phyloP scores from a whole-genome alignment of 1,140 invertebrate species.

The Heliconius congener region DNA sequence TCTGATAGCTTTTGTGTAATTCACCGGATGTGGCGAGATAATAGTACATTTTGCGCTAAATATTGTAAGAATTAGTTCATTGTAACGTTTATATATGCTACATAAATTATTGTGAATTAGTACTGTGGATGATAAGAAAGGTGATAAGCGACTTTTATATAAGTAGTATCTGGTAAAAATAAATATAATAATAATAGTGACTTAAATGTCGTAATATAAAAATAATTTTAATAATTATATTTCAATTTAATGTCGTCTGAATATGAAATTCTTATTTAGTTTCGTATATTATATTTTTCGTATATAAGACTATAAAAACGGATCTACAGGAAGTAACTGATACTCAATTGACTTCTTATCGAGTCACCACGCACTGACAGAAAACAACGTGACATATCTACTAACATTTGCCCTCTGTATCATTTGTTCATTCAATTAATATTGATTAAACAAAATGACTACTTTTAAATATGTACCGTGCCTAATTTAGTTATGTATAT shows the following conservation, averaged over 20 bases:
- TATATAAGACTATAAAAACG: constrained; percentile 27
- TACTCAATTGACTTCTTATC: constrained; percentile 47
- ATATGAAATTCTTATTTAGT: background rate
- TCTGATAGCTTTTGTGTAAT: constrained; percentile 41
- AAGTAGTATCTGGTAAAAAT: background rate
- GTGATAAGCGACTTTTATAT: background rate
- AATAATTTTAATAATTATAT: background rate
- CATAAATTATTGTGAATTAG: background rate
- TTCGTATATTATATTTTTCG: background rate
- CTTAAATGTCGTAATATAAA: no score
- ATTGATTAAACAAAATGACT: constrained; percentile 29
- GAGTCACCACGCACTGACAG: constrained; percentile 43
- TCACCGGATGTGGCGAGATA: constrained; percentile 40
- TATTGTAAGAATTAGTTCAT: constrained; percentile 34
- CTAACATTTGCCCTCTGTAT: constrained; percentile 50
- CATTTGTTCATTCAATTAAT: constrained; percentile 35
- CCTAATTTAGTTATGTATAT: background rate
- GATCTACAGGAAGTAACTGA: constrained; percentile 47
- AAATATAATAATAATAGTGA: background rate
- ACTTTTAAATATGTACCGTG: background rate
- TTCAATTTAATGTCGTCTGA: constrained; percentile 28
- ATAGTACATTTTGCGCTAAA: constrained; percentile 35
- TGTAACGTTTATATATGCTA: constrained; percentile 12
- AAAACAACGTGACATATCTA: constrained; percentile 44
- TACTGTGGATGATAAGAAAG: background rate